These are phyloP conservation scores for Lepus timidus DNA, from an alignment of 2,113 vertebrate species.

Conservation along the genomic window DNA sequence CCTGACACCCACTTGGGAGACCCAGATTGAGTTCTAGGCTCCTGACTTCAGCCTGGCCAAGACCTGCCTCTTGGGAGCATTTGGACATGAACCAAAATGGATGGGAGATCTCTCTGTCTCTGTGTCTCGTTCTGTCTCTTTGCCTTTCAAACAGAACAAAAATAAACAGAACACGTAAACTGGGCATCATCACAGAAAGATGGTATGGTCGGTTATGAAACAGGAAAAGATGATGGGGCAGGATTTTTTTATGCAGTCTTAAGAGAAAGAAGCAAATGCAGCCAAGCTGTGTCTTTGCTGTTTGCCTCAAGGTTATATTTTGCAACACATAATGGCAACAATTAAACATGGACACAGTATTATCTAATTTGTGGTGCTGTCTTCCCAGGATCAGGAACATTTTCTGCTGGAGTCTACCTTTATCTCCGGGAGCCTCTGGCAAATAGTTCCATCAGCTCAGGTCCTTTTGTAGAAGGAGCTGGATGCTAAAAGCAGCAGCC, in stretches of 20 bases:
- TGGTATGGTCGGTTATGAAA: background rate
- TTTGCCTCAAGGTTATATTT: slow-evolving; percentile 61
- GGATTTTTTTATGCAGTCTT: background rate
- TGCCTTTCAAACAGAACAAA: too few species aligned
- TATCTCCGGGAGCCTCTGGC: slow-evolving; percentile 59
- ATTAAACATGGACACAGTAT: slow-evolving; percentile 48
- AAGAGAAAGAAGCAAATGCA: slow-evolving; percentile 47
- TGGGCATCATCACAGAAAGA: background rate
- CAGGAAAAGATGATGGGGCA: background rate
- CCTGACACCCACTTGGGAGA: too few species aligned
- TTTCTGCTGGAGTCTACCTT: slow-evolving; percentile 49
- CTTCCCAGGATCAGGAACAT: slow-evolving; percentile 59
- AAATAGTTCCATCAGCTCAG: background rate
- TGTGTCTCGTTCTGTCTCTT: too few species aligned
- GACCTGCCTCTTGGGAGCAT: too few species aligned
- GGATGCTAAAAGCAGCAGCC: background rate
- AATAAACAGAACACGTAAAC: too few species aligned
- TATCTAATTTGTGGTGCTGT: slow-evolving; percentile 60
- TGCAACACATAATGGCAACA: slow-evolving; percentile 53
- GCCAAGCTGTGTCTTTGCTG: background rate
- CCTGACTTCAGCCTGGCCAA: too few species aligned
- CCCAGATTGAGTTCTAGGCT: too few species aligned
- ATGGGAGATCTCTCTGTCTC: too few species aligned
- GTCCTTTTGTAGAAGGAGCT: background rate
- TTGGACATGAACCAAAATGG: too few species aligned